Evolutionary conservation across 2,888 invertebrate genomes (phyloP).

Genomic region (Sthenelais limicola): DNA sequence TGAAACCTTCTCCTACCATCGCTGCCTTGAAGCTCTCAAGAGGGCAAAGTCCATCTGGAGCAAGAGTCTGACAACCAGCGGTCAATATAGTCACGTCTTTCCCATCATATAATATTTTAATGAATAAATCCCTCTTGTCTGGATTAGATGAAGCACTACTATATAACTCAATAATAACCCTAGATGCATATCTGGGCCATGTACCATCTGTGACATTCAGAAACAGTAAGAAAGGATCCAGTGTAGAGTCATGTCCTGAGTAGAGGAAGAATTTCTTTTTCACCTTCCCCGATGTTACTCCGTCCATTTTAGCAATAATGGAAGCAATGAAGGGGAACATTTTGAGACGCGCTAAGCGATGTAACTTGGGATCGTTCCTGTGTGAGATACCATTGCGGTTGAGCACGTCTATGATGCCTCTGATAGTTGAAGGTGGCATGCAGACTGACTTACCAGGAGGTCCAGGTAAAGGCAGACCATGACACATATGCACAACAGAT

Average conservation of each 20-base stretch:
- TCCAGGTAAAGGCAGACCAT: conserved; percentile 86
- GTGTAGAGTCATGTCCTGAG: conserved; percentile 93
- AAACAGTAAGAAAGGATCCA: conserved; percentile 87
- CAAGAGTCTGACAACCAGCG: neutral
- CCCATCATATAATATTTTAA: conserved; percentile 89
- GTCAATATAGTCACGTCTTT: conserved; percentile 24
- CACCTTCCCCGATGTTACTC: conserved; percentile 23
- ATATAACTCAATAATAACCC: conserved; percentile 91
- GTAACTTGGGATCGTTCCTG: conserved; percentile 46
- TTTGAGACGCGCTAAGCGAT: conserved; percentile 76
- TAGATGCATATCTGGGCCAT: conserved; percentile 87
- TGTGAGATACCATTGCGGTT: conserved; percentile 51
- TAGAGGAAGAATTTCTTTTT: conserved; percentile 83
- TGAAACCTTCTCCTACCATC: neutral
- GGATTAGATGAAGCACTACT: conserved; percentile 43
- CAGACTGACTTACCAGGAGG: conserved; percentile 72
- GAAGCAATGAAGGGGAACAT: conserved; percentile 89
- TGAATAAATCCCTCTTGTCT: conserved; percentile 78
- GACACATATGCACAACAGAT: conserved; percentile 87
- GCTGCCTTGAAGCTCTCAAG: conserved; percentile 11
- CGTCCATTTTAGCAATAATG: conserved; percentile 75
- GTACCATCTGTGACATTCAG: conserved; percentile 79
- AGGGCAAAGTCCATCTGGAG: conserved; percentile 24
- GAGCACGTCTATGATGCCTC: conserved; percentile 56
- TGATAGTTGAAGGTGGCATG: conserved; percentile 53